Evolutionary conservation across 2,113 vertebrate genomes (phyloP), one percentile per base, ranked within the genome.

Genomic region (Columbina picui): DNA sequence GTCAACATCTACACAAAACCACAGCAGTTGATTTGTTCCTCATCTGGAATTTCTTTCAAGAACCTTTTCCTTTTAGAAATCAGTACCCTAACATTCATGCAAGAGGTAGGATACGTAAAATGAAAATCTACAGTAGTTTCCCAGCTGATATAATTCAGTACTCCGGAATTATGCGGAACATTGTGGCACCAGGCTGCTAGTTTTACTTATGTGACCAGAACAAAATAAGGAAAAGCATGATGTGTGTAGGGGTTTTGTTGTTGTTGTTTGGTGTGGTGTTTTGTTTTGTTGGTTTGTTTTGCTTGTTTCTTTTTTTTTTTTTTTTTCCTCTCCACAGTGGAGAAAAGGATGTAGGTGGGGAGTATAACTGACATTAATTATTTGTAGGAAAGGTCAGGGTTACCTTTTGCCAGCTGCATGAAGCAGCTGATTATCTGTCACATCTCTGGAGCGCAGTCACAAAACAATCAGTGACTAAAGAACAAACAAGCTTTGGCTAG

Each of bases 381-480:
- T 95, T 96, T 90, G 93, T 84, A 90, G 36, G 50, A 96, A 90
- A 95, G 87, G 87, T 96, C 95, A 93, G 71, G 82, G 79, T 90
- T 96, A 94, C 88, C 85, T 94, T 93, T 92, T 84, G 88, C 73
- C 30, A 81, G 26, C 68, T 49, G 68, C 16, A 39, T 12, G 30
- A 95, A 53, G 92, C 88, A 94, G 90, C 79, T 87, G 79, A 95
- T 92, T 93, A 93, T 95, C 92, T 89, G 73, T 88, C 87, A 84
- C 60, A 90, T 93, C 88, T 94, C 85, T 95, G 76, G 83, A 93
- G 52, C 63, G 47, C 52, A 95, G 71, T 94, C 94, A 96, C 5
- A 8, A 88, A 86, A 86, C 83, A 23, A 2, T 87, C 87, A 89
- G 73, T 84, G 68, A 96, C 63, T 89, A 94, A 95, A 95, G 75